A percentile compares a stretch with the other conserved stretches of the same genome.
phyloP scores from a whole-genome alignment of 2,797 vertebrate genomes.

The Rhinophrynus dorsalis region DNA sequence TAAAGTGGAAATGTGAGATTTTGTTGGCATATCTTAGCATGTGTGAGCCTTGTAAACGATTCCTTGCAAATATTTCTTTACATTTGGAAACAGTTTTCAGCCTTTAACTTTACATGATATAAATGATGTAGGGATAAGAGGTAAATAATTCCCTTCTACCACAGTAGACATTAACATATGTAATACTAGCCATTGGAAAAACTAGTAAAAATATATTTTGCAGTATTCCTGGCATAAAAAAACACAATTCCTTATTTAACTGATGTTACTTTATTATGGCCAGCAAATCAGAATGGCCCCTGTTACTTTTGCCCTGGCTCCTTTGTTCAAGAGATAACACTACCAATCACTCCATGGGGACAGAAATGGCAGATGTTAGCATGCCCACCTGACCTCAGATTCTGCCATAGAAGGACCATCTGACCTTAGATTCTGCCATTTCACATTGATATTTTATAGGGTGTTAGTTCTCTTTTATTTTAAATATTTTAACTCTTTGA shows the following conservation, averaged over 20 bases:
- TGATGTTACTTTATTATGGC: neutral
- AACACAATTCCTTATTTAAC: neutral
- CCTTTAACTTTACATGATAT: slow-evolving; percentile 53
- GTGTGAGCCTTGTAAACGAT: slow-evolving; percentile 65
- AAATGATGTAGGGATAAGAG: slow-evolving; percentile 56
- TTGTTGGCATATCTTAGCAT: slow-evolving; percentile 58
- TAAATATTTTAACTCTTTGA: too few relatives aligned
- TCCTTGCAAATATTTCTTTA: slow-evolving; percentile 57
- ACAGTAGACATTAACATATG: slow-evolving; percentile 36
- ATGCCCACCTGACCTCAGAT: too few relatives aligned
- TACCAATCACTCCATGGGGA: too few relatives aligned
- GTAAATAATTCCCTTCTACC: slow-evolving; percentile 59
- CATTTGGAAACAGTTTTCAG: slow-evolving; percentile 60
- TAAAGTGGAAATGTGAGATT: slow-evolving; percentile 61
- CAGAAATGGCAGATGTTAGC: too few relatives aligned
- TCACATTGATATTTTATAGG: too few relatives aligned
- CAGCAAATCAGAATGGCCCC: too few relatives aligned
- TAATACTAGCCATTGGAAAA: slow-evolving; percentile 64
- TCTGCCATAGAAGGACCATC: too few relatives aligned
- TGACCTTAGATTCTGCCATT: too few relatives aligned
- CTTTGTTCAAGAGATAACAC: too few relatives aligned
- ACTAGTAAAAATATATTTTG: slow-evolving; percentile 48
- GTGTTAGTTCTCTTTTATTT: too few relatives aligned
- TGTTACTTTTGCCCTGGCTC: too few relatives aligned
- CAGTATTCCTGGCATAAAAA: neutral